Evolutionary conservation across 1,140 invertebrate species (phyloP), one percentile per base, ranked within the genome.

Genomic region (Cylas formicarius): DNA sequence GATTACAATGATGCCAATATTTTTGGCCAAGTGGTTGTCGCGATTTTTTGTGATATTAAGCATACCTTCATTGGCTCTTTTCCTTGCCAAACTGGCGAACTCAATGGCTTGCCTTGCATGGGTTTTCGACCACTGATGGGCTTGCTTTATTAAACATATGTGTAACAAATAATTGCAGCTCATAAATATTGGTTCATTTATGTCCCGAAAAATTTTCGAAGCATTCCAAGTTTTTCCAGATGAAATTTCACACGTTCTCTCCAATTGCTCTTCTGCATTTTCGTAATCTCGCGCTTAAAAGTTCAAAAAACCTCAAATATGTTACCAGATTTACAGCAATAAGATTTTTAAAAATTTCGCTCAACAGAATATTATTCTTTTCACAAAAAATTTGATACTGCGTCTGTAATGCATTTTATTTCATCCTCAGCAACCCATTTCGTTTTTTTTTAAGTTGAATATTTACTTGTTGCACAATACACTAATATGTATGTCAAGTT

Each of bases 61-160:
- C 10, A 24, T 33, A 73, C 73, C 68, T 62, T 74, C 74, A 28
- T 45, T 59, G 2, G 73, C 74, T 42, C 70, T 61, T 42, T 68
- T 60, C 20, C 72, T 60, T 2, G 75, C 75, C 4, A 72, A 52
- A 1, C 63, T 57, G 7, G 69, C 68, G 2, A 71, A 53, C 33
- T 67, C 62, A 7, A 72, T 61, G 2, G 74, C 67, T 31, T 67
- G 58, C 0, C 62, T 47, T 0, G 67, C 51, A 48, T 75, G 65
- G 9, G 33, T 29, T 22, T 56, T 48, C 20, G 17, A 10, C 11
- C 55, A 22, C 23, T 28, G 3, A 27, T 62, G 55, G 0, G 70
- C 71, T 39, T 73, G 58, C 11, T 43, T 59, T 10, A 75, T 38
- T 18, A 75, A 51, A 1, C 68, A 64, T 38, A 67, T 55, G 29